phyloP scores from a whole-genome alignment of 2,888 invertebrate species.

The Nebria salina region DNA sequence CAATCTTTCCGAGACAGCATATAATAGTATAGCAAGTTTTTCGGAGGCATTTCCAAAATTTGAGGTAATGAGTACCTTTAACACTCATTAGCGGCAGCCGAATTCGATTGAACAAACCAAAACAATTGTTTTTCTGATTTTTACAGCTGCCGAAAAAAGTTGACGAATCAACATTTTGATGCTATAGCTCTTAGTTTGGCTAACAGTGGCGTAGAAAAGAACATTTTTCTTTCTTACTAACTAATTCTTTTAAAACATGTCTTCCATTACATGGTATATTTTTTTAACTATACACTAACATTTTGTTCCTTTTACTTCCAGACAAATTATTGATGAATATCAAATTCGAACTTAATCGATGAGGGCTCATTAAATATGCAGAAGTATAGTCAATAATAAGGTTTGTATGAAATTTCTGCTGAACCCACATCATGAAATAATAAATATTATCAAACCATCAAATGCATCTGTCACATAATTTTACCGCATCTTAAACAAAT shows the following conservation, averaged over 20 bases:
- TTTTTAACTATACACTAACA: neutral
- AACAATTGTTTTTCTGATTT: constrained; percentile 29
- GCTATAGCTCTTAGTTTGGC: neutral
- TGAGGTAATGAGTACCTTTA: constrained; percentile 31
- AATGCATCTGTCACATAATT: constrained; percentile 1
- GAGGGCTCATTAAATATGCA: neutral
- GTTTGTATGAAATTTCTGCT: neutral
- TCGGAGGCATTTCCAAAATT: constrained; percentile 33
- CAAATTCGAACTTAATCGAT: neutral
- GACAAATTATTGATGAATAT: neutral
- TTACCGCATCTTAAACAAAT: neutral
- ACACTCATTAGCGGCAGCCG: constrained; percentile 22
- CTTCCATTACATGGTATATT: neutral
- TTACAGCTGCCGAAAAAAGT: constrained; percentile 3
- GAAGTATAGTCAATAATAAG: neutral
- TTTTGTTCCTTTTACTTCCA: neutral
- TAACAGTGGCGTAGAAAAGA: neutral
- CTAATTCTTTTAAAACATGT: too few species aligned
- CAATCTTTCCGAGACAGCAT: neutral
- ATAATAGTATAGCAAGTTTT: constrained; percentile 27
- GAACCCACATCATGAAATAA: neutral
- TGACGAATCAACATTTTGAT: constrained; percentile 31
- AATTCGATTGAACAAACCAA: constrained; percentile 10
- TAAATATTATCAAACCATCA: neutral
- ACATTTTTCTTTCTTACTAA: too few species aligned